Evolutionary conservation across 2,888 invertebrate species (phyloP).

Genomic region (Trissoscelio sp.): DNA sequence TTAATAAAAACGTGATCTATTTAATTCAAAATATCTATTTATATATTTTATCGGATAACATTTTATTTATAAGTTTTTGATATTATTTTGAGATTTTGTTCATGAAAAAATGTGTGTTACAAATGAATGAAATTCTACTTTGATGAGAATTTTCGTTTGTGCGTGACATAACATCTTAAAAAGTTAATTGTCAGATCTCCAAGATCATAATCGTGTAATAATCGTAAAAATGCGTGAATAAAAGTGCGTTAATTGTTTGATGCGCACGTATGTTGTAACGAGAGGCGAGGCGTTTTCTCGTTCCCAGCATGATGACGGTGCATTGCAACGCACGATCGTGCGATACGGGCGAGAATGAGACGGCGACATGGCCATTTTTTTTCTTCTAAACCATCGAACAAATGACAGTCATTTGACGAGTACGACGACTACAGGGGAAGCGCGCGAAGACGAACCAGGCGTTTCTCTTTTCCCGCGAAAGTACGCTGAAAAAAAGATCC

Average conservation of each 20-base stretch:
- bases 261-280: constrained; percentile 16
- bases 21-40: too few relatives aligned
- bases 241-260: constrained; percentile 27
- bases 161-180: too few relatives aligned
- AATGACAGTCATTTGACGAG: constrained; percentile 54
- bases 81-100: too few relatives aligned
- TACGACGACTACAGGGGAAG: constrained; percentile 15
- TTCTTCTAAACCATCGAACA: neutral
- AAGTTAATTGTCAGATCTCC: constrained; percentile 27
- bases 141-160: too few relatives aligned
- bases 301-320: neutral
- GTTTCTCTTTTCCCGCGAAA: constrained; percentile 60
- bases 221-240: constrained; percentile 21
- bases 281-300: neutral
- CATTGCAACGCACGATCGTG: neutral
- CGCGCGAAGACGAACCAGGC: constrained; percentile 29
- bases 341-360: neutral
- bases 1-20: too few relatives aligned
- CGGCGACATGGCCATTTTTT: neutral
- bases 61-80: too few relatives aligned
- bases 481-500: constrained; percentile 38
- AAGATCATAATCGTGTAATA: constrained; percentile 10
- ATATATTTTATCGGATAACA: too few relatives aligned
- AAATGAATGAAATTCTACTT: too few relatives aligned
- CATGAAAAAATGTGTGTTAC: too few relatives aligned